phyloP scores from a whole-genome alignment of 2,888 invertebrate species.

The Allolobophora icterica region DNA sequence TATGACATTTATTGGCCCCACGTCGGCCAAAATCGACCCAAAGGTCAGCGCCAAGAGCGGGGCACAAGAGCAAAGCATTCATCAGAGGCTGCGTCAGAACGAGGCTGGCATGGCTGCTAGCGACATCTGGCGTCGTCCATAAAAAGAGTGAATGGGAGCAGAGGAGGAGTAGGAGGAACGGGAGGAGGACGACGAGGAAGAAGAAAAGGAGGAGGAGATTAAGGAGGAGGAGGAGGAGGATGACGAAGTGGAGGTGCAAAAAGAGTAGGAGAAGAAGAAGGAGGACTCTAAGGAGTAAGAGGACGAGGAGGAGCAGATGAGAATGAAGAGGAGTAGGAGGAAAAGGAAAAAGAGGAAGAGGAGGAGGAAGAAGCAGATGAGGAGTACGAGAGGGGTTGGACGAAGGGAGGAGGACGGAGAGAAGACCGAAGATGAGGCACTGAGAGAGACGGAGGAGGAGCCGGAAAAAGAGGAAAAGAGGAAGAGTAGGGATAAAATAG shows the following conservation, averaged over 20 bases:
- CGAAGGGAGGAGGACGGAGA: not conserved
- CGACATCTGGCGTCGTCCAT: not conserved
- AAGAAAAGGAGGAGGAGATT: not conserved
- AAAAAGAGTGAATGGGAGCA: not conserved
- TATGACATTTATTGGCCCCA: slow-evolving; percentile 4
- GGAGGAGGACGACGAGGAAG: no score
- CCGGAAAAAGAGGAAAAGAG: not conserved
- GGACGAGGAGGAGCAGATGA: not conserved
- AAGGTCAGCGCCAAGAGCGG: not conserved
- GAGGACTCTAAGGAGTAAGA: no score
- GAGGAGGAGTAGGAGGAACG: not conserved
- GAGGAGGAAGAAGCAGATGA: not conserved
- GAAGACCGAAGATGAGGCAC: not conserved
- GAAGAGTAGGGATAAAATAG: no score
- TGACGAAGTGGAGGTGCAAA: no score
- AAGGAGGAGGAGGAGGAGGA: not conserved
- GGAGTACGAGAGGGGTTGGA: not conserved
- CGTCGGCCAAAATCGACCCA: not conserved
- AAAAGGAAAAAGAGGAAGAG: not conserved
- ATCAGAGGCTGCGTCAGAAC: not conserved
- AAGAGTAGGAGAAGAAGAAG: not conserved
- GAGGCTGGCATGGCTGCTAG: not conserved
- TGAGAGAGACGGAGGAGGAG: not conserved
- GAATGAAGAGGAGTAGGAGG: not conserved
- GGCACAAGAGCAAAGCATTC: not conserved